Percentiles rank a stretch among this genome's conserved stretches.
Evolutionary conservation across 2,888 invertebrate genomes (phyloP).

Genomic region (Brassicogethes aeneus): DNA sequence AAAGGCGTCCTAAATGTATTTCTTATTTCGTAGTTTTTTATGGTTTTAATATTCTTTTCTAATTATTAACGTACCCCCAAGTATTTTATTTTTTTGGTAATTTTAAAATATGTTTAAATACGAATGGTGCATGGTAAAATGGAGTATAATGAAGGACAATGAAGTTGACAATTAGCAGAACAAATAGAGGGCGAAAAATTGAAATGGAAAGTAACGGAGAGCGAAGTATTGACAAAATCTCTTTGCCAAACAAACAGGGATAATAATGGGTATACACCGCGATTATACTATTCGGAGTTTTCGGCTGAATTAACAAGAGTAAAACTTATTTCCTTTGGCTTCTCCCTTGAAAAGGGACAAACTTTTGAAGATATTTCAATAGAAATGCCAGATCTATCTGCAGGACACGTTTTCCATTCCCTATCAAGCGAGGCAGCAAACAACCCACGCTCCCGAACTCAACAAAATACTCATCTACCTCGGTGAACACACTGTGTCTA

Average conservation of each 20-base stretch:
- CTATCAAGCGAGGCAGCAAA: constrained; percentile 23
- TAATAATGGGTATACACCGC: constrained; percentile 4
- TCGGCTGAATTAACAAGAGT: constrained; percentile 16
- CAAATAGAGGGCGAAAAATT: no score
- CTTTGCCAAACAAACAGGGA: neutral
- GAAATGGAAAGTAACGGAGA: neutral
- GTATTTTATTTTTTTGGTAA: no score
- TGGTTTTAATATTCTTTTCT: no score
- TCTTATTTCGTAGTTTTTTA: no score
- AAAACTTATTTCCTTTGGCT: constrained; percentile 17
- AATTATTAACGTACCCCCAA: no score
- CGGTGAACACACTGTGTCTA: constrained; percentile 12
- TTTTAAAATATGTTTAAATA: no score
- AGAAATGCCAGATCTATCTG: constrained; percentile 22
- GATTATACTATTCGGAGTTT: constrained; percentile 9
- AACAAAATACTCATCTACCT: constrained; percentile 22
- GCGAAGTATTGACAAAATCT: neutral
- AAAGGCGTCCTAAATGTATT: no score
- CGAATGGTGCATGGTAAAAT: no score
- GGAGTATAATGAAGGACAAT: no score
- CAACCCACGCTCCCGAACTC: constrained; percentile 21
- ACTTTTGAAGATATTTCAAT: constrained; percentile 18
- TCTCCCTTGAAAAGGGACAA: constrained; percentile 16
- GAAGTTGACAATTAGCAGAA: no score
- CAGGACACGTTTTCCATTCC: constrained; percentile 28